Conservation (phyloP, 1,140 invertebrate species). For the Monochamus saltuarius region DNA sequence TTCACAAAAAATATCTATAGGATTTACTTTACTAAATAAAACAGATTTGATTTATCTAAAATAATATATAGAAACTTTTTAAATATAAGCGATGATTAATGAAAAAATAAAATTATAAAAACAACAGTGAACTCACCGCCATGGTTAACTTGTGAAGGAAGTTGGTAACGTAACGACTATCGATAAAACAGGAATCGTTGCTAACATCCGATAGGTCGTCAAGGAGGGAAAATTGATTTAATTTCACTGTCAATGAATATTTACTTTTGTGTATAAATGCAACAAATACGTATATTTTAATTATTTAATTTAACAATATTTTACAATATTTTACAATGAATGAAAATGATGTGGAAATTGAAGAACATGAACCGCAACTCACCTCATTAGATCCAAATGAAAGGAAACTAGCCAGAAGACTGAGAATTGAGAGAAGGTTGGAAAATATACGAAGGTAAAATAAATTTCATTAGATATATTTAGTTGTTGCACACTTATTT, state of each 20-base stretch:
- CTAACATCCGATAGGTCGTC: slow-evolving; percentile 1
- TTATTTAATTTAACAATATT: too few relatives aligned
- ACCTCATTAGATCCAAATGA: slow-evolving; percentile 58
- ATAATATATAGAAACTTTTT: not conserved
- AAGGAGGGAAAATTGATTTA: slow-evolving; percentile 19
- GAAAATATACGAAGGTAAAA: slow-evolving; percentile 53
- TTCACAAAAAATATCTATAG: slow-evolving; percentile 14
- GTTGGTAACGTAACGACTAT: slow-evolving; percentile 2
- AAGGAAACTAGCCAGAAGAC: slow-evolving; percentile 61
- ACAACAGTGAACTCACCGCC: slow-evolving; percentile 30
- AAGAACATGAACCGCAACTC: slow-evolving; percentile 35
- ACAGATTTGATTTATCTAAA: not conserved
- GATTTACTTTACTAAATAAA: not conserved
- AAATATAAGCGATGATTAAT: slow-evolving; percentile 18
- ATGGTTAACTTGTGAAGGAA: slow-evolving; percentile 28
- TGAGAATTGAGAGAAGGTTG: slow-evolving; percentile 61
- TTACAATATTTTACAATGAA: too few relatives aligned
- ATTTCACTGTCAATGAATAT: slow-evolving; percentile 1
- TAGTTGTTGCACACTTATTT: too few relatives aligned
- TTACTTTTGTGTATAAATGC: too few relatives aligned
- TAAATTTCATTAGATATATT: too few relatives aligned
- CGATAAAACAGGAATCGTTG: not conserved
- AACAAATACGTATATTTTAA: too few relatives aligned
- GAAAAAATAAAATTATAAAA: slow-evolving; percentile 20
- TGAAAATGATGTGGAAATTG: too few relatives aligned